Evolutionary conservation across 2,113 vertebrate species (phyloP).

Genomic region (Baryphthengus martii): DNA sequence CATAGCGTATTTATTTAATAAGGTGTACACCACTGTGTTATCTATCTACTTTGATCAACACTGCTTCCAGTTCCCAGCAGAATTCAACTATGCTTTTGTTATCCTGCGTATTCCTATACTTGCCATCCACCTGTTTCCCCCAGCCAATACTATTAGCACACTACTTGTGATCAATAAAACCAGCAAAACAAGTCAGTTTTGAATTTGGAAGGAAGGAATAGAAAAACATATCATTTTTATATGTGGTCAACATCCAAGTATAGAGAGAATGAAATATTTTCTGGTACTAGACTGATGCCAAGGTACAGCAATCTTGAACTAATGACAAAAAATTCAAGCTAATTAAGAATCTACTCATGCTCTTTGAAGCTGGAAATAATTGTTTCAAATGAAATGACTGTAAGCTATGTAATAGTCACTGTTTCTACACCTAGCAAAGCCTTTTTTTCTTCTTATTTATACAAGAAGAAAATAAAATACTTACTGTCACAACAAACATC

Average conservation of each 20-base stretch:
- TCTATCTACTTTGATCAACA: neutral
- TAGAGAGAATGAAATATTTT: neutral
- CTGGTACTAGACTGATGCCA: neutral
- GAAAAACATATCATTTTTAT: neutral
- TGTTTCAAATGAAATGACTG: neutral
- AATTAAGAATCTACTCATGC: neutral
- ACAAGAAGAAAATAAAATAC: neutral
- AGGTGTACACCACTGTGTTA: neutral
- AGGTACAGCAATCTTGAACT: neutral
- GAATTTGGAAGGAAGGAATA: neutral
- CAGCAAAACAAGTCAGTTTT: neutral
- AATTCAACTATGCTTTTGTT: neutral
- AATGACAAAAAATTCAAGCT: neutral
- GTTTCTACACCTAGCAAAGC: neutral
- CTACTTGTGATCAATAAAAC: neutral
- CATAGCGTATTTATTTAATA: neutral
- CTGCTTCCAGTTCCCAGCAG: fast-evolving
- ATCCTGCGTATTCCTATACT: neutral
- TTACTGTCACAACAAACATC: neutral
- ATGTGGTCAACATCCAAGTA: neutral
- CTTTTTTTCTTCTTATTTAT: neutral
- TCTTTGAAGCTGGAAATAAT: neutral
- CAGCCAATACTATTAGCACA: neutral
- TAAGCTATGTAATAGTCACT: neutral
- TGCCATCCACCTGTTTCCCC: neutral